phyloP scores from a whole-genome alignment of 2,113 vertebrate genomes.

The Percopsis transmontana region DNA sequence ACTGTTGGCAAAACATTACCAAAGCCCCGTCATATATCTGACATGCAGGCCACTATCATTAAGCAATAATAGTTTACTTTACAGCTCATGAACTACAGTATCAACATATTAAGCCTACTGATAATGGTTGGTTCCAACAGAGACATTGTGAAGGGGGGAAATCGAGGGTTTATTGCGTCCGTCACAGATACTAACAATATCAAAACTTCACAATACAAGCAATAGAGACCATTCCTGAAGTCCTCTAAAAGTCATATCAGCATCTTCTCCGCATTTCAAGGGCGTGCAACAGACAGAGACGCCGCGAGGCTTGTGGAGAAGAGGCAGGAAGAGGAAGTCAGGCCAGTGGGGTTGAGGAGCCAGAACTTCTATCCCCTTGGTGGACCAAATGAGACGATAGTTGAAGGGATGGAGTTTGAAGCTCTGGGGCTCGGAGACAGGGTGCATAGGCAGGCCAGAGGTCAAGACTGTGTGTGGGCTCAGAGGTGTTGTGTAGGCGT shows the following conservation, averaged over 20 bases:
- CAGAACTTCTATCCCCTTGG: conserved; percentile 56
- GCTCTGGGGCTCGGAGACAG: conserved; percentile 43
- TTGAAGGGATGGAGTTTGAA: conserved; percentile 49
- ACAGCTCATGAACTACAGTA: conserved; percentile 81
- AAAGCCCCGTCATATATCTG: conserved; percentile 77
- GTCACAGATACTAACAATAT: conserved; percentile 71
- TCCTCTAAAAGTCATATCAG: conserved; percentile 78
- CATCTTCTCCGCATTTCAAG: conserved; percentile 71
- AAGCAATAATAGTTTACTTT: conserved; percentile 83
- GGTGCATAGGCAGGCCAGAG: conserved; percentile 41
- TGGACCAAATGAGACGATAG: conserved; percentile 52
- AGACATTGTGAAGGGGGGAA: conserved; percentile 31
- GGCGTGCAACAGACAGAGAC: conserved; percentile 61
- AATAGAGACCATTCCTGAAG: conserved; percentile 76
- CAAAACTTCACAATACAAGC: conserved; percentile 50
- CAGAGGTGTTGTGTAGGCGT: conserved; percentile 21
- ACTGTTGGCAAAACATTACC: conserved; percentile 67
- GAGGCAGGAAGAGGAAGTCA: conserved; percentile 23
- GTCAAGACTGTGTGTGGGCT: conserved; percentile 11
- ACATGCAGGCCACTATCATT: conserved; percentile 78
- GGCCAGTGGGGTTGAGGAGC: conserved; percentile 57
- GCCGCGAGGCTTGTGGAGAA: conserved; percentile 43
- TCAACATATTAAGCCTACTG: conserved; percentile 78
- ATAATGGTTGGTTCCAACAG: conserved; percentile 61
- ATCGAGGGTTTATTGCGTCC: conserved; percentile 69